Percentiles rank a stretch among this genome's conserved stretches.
Evolutionary conservation across 2,888 invertebrate genomes (phyloP).

Genomic region (Cephus runcator): DNA sequence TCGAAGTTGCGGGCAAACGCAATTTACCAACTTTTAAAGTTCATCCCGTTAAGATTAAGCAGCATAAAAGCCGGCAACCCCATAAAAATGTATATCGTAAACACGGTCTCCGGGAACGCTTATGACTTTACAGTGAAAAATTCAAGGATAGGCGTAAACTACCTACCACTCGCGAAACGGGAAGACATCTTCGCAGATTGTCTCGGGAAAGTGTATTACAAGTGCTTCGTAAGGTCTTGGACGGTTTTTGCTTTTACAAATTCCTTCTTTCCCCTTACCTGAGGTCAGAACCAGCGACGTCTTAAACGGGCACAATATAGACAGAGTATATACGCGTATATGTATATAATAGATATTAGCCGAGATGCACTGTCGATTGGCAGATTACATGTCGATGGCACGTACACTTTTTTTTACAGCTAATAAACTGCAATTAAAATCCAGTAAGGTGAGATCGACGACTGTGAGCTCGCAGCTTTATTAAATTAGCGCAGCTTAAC

Average conservation of each 20-base stretch:
- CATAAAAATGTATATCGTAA: slow-evolving; percentile 42
- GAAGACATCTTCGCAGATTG: background rate
- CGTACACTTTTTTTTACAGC: slow-evolving; percentile 17
- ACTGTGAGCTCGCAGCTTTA: slow-evolving; percentile 15
- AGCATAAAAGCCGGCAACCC: slow-evolving; percentile 32
- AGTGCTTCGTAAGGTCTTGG: background rate
- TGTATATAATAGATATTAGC: no score
- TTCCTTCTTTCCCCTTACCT: background rate
- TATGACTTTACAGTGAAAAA: background rate
- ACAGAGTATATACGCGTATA: background rate
- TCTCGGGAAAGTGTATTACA: background rate
- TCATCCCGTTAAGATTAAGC: slow-evolving; percentile 3
- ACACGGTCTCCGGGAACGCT: slow-evolving; percentile 25
- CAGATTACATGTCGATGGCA: background rate
- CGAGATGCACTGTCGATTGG: background rate
- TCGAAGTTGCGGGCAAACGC: background rate
- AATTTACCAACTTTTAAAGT: slow-evolving; percentile 6
- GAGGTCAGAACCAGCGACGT: background rate
- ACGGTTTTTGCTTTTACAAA: background rate
- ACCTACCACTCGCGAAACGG: background rate
- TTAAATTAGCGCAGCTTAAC: slow-evolving; percentile 27
- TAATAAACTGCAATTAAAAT: slow-evolving; percentile 28
- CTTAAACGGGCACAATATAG: background rate
- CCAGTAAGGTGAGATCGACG: slow-evolving; percentile 12
- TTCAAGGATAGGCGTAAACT: background rate